Evolutionary conservation across 37 sponge, comb jelly and placozoan species (phyloP), one percentile per base, ranked within the genome.

Genomic region (Amphimedon queenslandica): DNA sequence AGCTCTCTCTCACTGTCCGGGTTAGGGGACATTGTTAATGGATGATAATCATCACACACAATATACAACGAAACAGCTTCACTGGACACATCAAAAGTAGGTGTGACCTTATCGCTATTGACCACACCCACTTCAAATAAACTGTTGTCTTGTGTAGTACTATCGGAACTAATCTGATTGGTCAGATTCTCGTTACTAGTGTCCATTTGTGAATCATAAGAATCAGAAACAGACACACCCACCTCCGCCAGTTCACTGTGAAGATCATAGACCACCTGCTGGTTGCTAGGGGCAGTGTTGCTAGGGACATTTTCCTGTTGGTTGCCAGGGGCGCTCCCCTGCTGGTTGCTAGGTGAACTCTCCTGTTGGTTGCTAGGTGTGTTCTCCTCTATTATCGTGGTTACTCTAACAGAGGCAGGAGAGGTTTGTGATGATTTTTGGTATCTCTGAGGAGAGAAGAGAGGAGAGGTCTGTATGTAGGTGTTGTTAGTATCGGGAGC

Each of bases 21-120:
- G 78, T 92, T 92, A 51, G 92, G 92, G 40, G 82, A 80, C 87
- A 78, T 82, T 67, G 76, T 40, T n/a, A 58, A 36, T 0, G 92
- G 92, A 35, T 76, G 63, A 64, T 92, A 92, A 65, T 55, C 71
- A 69, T 73, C 82, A 47, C 53, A 47, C 13, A 13, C 53, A 18
- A 47, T 47, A 13, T 47, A 47, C 13, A 47, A 13, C 53, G 53
- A 47, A 18, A 47, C 53, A 8, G 13, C 13, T 47, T 47, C 53
- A 47, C 8, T 13, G 8, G 53, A 13, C 8, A 18, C 53, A 47
- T 18, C 13, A 47, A 47, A 8, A 13, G 13, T 8, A 18, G 53
- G 53, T 13, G 8, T 8, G 8, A 47, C 13, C 13, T 47, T 47
- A 13, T 47, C 13, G 8, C 13, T 18, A 32, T 66, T 33, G 37